Evolutionary conservation across 2,113 vertebrate species (phyloP), one percentile per base, ranked within the genome.

Genomic region (Fregetta grallaria): DNA sequence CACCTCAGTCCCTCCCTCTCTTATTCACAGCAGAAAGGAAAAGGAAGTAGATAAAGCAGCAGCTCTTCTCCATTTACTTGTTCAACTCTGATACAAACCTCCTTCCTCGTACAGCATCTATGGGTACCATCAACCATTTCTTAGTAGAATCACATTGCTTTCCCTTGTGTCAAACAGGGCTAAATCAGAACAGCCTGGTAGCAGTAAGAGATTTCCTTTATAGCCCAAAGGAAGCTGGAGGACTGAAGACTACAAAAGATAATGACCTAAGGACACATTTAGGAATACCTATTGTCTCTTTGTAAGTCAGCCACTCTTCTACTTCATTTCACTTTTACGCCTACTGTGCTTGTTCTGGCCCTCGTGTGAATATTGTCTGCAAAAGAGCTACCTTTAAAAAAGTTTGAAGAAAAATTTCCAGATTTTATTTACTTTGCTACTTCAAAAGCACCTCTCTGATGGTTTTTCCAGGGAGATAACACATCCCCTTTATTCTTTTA

Each of bases 181-280:
- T 10, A 40, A 4, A 36, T 8, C 0, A 50, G 36, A 88, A 19
- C 11, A 88, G 42, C 14, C 52, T 59, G 0, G 0, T 3, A 73
- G 18, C 20, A 81, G 49, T 29, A 23, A n/a, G 23, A 30, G 2
- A 52, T 9, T 8, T 68, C 9, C 9, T 44, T 36, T 38, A 44
- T 5, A 52, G 19, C 13, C 29, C 23, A n/a, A 32, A 84, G 56
- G 25, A 90, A 73, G 7, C 5, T 79, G 14, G 12, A 55, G 25
- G 10, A 65, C 22, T 32, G 16, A n/a, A 67, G 12, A 47, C 3
- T 14, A 47, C 15, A 74, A 84, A 63, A 67, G 14, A 50, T 4
- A 15, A 40, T 7, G 8, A 50, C 20, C 40, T 61, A 26, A 70
- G 25, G 21, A 49, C 4, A 7, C 15, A 36, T 45, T 75, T 56